Evolutionary conservation across 2,113 vertebrate species (phyloP).

Genomic region (Ochotona princeps): DNA sequence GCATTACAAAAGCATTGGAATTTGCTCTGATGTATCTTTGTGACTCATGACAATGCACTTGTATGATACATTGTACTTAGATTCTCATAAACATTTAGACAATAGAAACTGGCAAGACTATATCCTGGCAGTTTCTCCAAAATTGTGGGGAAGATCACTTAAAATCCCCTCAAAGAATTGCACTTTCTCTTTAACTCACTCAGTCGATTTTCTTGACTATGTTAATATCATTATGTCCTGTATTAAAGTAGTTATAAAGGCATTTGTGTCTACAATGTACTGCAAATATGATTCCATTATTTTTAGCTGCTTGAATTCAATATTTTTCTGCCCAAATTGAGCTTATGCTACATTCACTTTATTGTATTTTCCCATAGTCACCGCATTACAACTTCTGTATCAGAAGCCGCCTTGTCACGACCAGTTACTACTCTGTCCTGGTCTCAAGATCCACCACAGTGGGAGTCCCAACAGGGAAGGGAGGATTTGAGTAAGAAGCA

Average conservation of each 20-base stretch:
- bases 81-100: not conserved
- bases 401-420: not conserved
- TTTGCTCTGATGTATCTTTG: not conserved
- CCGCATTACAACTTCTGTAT: not conserved
- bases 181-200: constrained; percentile 9
- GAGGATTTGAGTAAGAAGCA: not conserved
- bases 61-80: not conserved
- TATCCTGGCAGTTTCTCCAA: not conserved
- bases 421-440: not conserved
- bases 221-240: not conserved
- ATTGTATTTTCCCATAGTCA: not conserved
- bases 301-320: not conserved
- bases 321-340: not conserved
- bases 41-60: not conserved
- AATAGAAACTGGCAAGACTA: not conserved
- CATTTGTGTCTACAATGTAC: not conserved
- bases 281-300: not conserved
- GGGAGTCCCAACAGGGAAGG: not conserved
- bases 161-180: not conserved
- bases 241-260: not conserved
- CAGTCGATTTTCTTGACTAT: not conserved
- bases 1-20: not conserved
- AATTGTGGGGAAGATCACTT: not conserved
- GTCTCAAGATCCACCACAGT: not conserved
- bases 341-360: not conserved